Evolutionary conservation across 2,113 vertebrate genomes (phyloP).

Genomic region (Anguilla rostrata): DNA sequence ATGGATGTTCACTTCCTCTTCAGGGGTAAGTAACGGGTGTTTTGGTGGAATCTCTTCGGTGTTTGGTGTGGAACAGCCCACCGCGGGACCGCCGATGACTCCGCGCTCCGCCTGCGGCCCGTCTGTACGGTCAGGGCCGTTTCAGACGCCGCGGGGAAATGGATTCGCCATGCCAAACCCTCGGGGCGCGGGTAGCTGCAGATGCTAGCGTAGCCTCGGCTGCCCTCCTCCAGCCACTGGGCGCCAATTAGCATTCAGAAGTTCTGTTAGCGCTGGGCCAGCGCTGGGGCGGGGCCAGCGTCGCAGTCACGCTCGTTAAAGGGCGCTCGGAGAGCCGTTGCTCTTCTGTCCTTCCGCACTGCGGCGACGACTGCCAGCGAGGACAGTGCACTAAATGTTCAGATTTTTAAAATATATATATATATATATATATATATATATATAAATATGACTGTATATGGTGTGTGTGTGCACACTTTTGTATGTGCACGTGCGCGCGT

Average conservation of each 20-base stretch:
- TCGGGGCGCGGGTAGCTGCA: constrained; percentile 11
- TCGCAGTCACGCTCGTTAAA: constrained; percentile 64
- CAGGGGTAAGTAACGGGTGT: background rate
- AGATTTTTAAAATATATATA: background rate
- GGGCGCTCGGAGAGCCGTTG: constrained; percentile 41
- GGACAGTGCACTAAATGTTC: constrained; percentile 48
- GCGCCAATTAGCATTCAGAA: constrained; percentile 66
- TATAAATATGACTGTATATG: background rate
- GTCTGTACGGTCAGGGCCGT: background rate
- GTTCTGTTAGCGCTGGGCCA: constrained; percentile 51
- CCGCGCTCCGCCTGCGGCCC: background rate
- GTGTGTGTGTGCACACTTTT: no score
- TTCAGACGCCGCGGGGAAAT: background rate
- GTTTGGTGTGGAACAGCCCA: background rate
- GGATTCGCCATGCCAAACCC: background rate
- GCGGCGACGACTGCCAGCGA: constrained; percentile 38
- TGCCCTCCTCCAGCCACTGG: constrained; percentile 51
- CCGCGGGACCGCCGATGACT: background rate
- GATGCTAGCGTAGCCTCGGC: constrained; percentile 41
- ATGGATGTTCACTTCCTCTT: background rate
- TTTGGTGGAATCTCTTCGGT: background rate
- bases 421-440: background rate
- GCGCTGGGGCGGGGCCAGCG: constrained; percentile 63
- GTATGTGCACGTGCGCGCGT: no score
- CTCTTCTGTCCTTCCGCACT: constrained; percentile 56